These are phyloP conservation scores for Myotis pilosus DNA, from an alignment of 2,797 vertebrate species.

Conservation along the genomic window DNA sequence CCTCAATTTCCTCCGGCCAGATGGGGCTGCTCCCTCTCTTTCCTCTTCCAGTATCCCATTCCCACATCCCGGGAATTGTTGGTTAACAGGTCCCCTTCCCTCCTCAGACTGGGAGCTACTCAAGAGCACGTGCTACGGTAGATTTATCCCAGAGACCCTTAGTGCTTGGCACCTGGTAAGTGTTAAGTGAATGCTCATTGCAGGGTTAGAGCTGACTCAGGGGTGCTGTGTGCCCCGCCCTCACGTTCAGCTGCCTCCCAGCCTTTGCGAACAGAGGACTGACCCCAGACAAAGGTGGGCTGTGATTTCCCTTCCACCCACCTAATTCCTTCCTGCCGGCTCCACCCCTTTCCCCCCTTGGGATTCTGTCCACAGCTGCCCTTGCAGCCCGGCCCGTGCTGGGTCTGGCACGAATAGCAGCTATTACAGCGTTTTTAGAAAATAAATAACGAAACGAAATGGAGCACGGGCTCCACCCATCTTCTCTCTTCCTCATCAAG, in stretches of 20 bases:
- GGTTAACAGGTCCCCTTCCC: neutral
- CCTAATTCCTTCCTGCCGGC: constrained; percentile 55
- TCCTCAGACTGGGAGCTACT: neutral
- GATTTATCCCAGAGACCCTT: neutral
- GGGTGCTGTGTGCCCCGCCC: neutral
- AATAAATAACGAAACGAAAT: neutral
- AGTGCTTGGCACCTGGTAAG: neutral
- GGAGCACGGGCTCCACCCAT: neutral
- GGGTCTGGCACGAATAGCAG: neutral
- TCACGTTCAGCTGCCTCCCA: neutral
- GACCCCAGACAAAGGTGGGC: neutral
- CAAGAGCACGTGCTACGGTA: neutral
- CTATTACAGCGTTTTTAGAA: neutral
- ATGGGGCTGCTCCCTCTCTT: neutral
- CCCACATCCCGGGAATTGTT: neutral
- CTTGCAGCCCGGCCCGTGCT: neutral
- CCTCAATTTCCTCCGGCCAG: neutral
- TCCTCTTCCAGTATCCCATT: neutral
- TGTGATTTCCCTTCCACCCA: constrained; percentile 12
- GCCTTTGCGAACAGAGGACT: neutral
- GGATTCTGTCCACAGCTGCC: constrained; percentile 43
- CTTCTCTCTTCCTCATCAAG: neutral
- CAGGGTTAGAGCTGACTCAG: neutral
- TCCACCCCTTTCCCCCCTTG: neutral
- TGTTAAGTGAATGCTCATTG: neutral